A percentile compares a stretch with the other conserved stretches of the same genome.
phyloP scores from a whole-genome alignment of 2,888 invertebrate species.

The Bugula neritina region DNA sequence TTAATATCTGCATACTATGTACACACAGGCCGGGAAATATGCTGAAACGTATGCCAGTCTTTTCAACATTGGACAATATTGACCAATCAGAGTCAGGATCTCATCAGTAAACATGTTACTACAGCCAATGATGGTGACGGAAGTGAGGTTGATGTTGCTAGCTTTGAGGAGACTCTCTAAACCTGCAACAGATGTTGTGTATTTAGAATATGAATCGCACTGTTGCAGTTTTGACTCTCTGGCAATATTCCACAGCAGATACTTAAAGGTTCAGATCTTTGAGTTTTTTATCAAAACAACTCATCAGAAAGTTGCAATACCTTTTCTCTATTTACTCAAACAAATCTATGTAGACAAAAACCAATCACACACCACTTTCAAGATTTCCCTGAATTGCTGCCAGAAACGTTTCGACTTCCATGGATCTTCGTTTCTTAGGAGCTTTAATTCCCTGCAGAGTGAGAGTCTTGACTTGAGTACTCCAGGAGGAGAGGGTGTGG shows the following conservation, averaged over 20 bases:
- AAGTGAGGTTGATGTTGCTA: slow-evolving; percentile 38
- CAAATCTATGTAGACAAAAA: too few relatives aligned
- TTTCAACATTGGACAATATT: slow-evolving; percentile 41
- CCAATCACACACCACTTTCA: slow-evolving; percentile 2
- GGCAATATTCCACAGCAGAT: too few relatives aligned
- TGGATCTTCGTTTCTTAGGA: slow-evolving; percentile 11
- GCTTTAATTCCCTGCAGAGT: slow-evolving; percentile 16
- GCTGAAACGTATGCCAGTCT: slow-evolving; percentile 42
- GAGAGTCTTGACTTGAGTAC: slow-evolving; percentile 32
- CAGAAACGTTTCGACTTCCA: neutral
- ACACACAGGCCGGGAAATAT: slow-evolving; percentile 38
- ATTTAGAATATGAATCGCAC: too few relatives aligned
- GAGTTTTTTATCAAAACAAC: too few relatives aligned
- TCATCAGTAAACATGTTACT: slow-evolving; percentile 45
- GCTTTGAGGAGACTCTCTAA: slow-evolving; percentile 41
- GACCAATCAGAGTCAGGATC: slow-evolving; percentile 46
- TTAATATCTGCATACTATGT: too few relatives aligned
- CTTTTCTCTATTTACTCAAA: too few relatives aligned
- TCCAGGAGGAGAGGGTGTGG: slow-evolving; percentile 37
- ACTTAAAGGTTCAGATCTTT: too few relatives aligned
- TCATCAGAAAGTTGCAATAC: too few relatives aligned
- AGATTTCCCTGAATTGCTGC: neutral
- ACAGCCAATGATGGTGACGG: slow-evolving; percentile 43
- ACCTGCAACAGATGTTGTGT: slow-evolving; percentile 32
- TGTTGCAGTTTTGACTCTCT: too few relatives aligned